Conservation (phyloP, 2,113 vertebrate genomes). For the Phrynosoma blainvillii region DNA sequence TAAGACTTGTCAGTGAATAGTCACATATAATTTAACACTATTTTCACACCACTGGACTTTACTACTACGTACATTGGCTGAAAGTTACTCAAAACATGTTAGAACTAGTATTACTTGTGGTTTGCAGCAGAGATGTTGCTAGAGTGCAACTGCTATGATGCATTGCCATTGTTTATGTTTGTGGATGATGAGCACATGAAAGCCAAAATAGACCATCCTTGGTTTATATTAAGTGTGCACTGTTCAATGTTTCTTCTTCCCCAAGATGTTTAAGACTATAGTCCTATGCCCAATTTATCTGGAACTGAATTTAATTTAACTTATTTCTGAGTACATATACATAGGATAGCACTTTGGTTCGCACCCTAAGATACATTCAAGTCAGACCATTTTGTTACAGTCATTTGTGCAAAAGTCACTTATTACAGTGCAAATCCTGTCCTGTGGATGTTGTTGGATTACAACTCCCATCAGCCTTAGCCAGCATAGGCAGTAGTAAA, state of each 20-base stretch:
- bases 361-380: not conserved
- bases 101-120: constrained; percentile 10
- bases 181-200: not conserved
- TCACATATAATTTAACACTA: not conserved
- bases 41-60: not conserved
- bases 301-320: not conserved
- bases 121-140: not conserved
- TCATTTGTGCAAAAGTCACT: too few relatives aligned
- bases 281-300: not conserved
- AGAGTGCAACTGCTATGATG: not conserved
- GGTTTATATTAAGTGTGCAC: not conserved
- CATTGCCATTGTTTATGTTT: not conserved
- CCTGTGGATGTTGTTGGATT: not conserved
- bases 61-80: constrained; percentile 6
- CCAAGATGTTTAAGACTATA: not conserved
- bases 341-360: constrained; percentile 25
- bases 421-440: too few relatives aligned
- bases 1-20: not conserved
- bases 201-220: not conserved
- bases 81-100: constrained; percentile 19
- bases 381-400: not conserved
- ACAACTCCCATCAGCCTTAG: too few relatives aligned
- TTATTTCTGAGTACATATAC: not conserved
- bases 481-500: not conserved
- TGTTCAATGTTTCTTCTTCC: constrained; percentile 10